Base-by-base conservation (phyloP, 2,797 vertebrate genomes). In the Pipistrellus pygmaeus region DNA sequence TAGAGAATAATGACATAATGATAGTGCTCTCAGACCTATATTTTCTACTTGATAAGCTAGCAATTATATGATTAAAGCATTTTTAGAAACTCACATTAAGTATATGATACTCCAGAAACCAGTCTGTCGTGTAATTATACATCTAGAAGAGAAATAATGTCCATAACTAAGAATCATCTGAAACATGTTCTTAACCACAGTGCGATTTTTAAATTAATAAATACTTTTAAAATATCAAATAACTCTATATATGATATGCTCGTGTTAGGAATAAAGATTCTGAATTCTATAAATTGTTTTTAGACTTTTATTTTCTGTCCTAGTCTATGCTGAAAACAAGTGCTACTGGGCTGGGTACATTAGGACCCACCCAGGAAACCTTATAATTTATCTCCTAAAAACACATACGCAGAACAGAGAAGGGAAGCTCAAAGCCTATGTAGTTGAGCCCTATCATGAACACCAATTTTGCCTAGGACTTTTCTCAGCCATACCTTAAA, bases 31-130 rank as follows among this genome's bases (percentile, higher is more conserved):
- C 92, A 97, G 95, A 95, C 93, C 93, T 96, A 93, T 77, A 96
- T 97, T 98, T 95, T 97, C 96, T 97, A 94, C 82, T 91, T 94
- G 62, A 97, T 97, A 97, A 98, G 96, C 94, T 96, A 97, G 94
- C 88, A 98, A 97, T 98, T 98, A 97, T 82, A 95, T 97, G 76
- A 98, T 98, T 96, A 98, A 88, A 96, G 96, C 97, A 95, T 97
- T 77, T 95, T 95, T 95, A 90, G 80, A 97, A 96, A 94, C 84
- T 95, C 85, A 68, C 95, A 97, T 97, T 97, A 97, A 96, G 82
- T 96, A 92, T 48, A 96, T 77, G 97, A 95, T 96, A 97, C 90
- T 96, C 88, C 93, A 97, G 93, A 97, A 98, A 95, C 95, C 91
- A 89, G 89, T 97, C 95, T 94, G 71, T 88, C 10, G 2, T 95